Conservation (phyloP, 2,113 vertebrate genomes). For the Pyrgilauda ruficollis region DNA sequence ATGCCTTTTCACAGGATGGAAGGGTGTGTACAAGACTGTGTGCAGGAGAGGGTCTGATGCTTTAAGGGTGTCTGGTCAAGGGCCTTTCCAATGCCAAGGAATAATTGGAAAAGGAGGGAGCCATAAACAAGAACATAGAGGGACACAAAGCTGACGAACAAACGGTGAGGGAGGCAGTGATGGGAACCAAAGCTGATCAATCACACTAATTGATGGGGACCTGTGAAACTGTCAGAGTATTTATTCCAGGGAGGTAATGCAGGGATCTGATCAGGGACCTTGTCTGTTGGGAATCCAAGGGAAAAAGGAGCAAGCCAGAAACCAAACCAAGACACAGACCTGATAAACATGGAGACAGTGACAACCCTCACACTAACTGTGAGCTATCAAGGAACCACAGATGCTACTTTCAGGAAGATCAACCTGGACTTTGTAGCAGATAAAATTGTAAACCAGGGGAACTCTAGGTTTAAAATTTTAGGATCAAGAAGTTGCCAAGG, state of each 20-base stretch:
- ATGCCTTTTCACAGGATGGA: not conserved
- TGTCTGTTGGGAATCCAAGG: not conserved
- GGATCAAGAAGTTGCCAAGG: not conserved
- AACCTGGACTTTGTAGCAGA: not conserved
- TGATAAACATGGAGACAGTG: not conserved
- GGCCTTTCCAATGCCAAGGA: not conserved
- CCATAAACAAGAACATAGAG: not conserved
- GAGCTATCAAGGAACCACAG: not conserved
- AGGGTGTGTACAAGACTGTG: not conserved
- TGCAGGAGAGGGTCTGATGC: not conserved
- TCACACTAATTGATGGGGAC: not conserved
- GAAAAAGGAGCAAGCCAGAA: not conserved
- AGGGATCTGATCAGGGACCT: not conserved
- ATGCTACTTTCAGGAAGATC: not conserved
- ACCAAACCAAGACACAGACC: not conserved
- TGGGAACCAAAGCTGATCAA: not conserved
- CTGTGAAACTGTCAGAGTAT: not conserved
- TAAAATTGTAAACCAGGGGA: not conserved
- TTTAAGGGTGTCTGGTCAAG: not conserved
- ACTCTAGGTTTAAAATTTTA: too few relatives aligned
- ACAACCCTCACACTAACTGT: not conserved
- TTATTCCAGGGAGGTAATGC: not conserved
- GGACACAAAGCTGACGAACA: not conserved
- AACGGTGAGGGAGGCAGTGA: not conserved
- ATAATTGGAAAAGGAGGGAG: not conserved